Percentiles rank a stretch among this genome's conserved stretches.
phyloP scores from a whole-genome alignment of 2,113 vertebrate genomes.

The Anhinga rufa region DNA sequence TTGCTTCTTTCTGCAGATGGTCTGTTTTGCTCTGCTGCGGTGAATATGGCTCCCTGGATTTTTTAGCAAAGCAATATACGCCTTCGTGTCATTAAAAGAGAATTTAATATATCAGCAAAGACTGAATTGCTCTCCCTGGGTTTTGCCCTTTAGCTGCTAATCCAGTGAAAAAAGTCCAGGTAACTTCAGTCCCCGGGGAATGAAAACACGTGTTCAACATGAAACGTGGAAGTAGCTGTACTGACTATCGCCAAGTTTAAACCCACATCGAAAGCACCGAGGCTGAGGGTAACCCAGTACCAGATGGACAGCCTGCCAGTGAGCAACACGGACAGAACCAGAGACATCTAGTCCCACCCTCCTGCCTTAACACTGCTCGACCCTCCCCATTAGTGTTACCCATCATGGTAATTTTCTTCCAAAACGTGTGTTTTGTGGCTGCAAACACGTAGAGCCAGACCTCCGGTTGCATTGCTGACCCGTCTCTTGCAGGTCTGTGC shows the following conservation, averaged over 20 bases:
- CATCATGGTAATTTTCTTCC: not conserved
- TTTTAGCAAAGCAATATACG: not conserved
- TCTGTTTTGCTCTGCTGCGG: not conserved
- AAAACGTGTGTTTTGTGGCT: not conserved
- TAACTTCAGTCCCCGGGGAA: not conserved
- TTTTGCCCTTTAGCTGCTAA: not conserved
- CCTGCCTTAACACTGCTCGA: not conserved
- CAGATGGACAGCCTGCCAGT: not conserved
- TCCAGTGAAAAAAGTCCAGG: not conserved
- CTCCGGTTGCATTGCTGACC: not conserved
- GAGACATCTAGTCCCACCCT: not conserved
- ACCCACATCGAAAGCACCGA: not conserved
- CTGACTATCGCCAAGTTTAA: not conserved
- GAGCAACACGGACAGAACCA: not conserved
- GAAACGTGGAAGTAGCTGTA: not conserved
- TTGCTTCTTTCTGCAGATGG: not conserved
- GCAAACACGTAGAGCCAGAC: not conserved
- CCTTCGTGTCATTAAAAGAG: not conserved
- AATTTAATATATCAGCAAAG: not conserved
- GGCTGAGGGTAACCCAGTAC: no score
- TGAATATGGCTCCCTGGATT: not conserved
- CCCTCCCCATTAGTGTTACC: not conserved
- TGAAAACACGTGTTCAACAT: rapidly evolving
- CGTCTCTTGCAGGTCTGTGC: no score
- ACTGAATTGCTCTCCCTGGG: not conserved